Percentiles rank a stretch among this genome's conserved stretches.
Evolutionary conservation across 2,113 vertebrate species (phyloP).

Genomic region (Regulus satrapa): DNA sequence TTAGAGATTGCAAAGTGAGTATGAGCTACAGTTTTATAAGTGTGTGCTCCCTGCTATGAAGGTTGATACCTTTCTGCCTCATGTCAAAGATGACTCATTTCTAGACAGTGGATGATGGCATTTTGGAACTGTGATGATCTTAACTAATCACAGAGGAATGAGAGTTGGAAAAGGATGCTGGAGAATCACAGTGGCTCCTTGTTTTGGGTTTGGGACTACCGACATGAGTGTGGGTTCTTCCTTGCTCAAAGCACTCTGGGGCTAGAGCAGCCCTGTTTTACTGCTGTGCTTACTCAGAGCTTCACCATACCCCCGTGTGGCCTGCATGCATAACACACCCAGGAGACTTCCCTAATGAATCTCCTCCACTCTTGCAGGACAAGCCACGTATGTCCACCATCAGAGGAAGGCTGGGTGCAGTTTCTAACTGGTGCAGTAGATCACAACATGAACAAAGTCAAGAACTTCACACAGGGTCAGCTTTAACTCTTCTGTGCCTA

Average conservation of each 20-base stretch:
- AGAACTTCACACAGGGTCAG: constrained; percentile 74
- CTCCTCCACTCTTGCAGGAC: constrained; percentile 70
- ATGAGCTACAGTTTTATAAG: neutral
- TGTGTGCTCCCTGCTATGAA: neutral
- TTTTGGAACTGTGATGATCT: neutral
- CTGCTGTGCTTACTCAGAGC: neutral
- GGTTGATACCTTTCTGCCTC: neutral
- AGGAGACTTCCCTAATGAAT: constrained; percentile 5
- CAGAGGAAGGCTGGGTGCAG: constrained; percentile 85
- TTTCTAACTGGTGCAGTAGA: constrained; percentile 83
- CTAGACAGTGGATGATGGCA: neutral
- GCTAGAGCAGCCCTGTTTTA: neutral
- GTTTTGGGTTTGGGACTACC: neutral
- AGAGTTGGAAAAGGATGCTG: neutral
- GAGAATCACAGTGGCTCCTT: neutral
- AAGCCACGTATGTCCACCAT: constrained; percentile 85
- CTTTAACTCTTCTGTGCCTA: constrained; percentile 36
- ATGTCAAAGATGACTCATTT: neutral
- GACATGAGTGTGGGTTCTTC: neutral
- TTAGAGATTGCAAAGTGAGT: constrained; percentile 87
- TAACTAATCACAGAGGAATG: neutral
- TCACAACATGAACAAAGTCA: constrained; percentile 88
- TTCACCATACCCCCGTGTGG: neutral
- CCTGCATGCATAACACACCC: neutral
- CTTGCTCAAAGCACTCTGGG: neutral